A percentile compares a stretch with the other conserved stretches of the same genome.
These are phyloP conservation scores for Scylla paramamosain DNA, from an alignment of 1,140 invertebrate genomes.

Conservation along the genomic window DNA sequence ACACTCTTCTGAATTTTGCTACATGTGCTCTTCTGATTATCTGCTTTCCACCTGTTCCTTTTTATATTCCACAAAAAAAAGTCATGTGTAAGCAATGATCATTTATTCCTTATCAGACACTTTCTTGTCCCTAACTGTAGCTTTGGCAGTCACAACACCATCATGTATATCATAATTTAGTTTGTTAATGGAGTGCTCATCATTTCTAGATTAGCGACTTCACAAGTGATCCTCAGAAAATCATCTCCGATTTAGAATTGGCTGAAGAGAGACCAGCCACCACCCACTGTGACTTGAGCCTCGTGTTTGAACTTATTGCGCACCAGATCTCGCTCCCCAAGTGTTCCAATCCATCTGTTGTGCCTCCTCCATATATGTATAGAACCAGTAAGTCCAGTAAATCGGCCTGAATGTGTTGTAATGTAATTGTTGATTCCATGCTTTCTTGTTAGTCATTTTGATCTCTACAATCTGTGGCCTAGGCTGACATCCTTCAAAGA, in stretches of 20 bases:
- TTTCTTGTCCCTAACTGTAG: not conserved
- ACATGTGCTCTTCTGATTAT: too few species aligned
- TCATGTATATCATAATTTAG: not conserved
- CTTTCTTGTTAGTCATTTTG: too few species aligned
- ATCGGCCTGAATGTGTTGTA: not conserved
- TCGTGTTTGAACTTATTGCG: slow-evolving; percentile 60
- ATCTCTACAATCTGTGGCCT: too few species aligned
- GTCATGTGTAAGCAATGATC: too few species aligned
- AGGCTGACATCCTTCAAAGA: too few species aligned
- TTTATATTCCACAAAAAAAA: not conserved
- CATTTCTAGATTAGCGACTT: slow-evolving; percentile 58
- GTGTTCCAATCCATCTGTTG: slow-evolving; percentile 52
- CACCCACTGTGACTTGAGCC: slow-evolving; percentile 60
- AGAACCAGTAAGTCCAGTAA: slow-evolving; percentile 39
- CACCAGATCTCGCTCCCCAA: slow-evolving; percentile 55
- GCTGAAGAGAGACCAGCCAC: slow-evolving; percentile 37
- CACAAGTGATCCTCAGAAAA: slow-evolving; percentile 61
- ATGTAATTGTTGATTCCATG: too few species aligned
- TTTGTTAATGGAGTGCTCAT: not conserved
- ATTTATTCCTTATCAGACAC: too few species aligned
- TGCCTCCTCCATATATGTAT: slow-evolving; percentile 53
- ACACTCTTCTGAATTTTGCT: too few species aligned
- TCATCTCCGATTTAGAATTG: slow-evolving; percentile 56
- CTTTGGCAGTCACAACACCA: not conserved
- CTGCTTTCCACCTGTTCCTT: not conserved